Conservation (phyloP, 2,797 vertebrate species). For the Phrynocephalus forsythii region DNA sequence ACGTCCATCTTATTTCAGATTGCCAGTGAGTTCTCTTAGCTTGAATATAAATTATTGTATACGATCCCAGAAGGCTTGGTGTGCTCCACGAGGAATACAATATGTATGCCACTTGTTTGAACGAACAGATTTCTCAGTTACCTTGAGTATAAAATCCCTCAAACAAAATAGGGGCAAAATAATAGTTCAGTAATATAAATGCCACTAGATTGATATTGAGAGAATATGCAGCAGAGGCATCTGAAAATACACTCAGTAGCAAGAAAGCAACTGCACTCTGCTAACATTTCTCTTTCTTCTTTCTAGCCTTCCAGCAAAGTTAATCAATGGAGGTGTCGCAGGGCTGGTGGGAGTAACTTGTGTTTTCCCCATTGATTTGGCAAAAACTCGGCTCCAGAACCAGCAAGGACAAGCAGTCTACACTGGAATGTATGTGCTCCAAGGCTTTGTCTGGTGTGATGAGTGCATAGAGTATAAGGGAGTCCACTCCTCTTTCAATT, state of each 20-base stretch:
- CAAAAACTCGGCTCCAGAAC: constrained; percentile 93
- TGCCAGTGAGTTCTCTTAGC: background rate
- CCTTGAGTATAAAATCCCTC: background rate
- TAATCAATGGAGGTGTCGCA: constrained; percentile 92
- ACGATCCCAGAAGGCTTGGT: background rate
- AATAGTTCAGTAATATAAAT: background rate
- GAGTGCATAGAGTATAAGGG: background rate
- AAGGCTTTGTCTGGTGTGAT: background rate
- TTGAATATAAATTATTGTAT: background rate
- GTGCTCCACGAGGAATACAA: background rate
- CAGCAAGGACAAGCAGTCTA: constrained; percentile 87
- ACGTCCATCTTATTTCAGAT: background rate
- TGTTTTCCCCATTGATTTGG: constrained; percentile 92
- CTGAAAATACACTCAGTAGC: background rate
- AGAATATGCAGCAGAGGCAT: background rate
- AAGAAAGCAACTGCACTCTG: background rate
- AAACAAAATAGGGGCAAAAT: background rate
- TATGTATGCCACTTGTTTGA: background rate
- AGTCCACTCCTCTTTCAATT: background rate
- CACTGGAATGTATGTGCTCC: constrained; percentile 86
- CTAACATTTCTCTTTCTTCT: constrained; percentile 59
- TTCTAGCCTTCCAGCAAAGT: constrained; percentile 87
- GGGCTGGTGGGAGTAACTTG: constrained; percentile 92
- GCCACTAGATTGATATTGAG: background rate
- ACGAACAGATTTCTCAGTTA: background rate